Conservation (phyloP, 2,888 invertebrate genomes). For the Chouioia cunea region DNA sequence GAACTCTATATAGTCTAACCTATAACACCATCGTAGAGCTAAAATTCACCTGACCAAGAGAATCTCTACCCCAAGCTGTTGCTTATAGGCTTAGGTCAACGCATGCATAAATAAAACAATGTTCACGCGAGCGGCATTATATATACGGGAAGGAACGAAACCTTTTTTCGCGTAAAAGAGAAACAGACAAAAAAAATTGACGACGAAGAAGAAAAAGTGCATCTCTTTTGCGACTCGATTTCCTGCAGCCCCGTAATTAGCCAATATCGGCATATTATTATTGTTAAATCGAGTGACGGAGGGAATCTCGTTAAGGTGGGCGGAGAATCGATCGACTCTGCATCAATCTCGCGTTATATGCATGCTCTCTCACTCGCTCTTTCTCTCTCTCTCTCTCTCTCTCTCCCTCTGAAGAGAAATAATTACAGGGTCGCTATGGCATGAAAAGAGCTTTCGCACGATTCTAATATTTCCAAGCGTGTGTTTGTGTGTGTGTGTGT, state of each 20-base stretch:
- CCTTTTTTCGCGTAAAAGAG: slow-evolving; percentile 16
- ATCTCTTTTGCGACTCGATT: slow-evolving; percentile 36
- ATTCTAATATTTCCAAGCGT: slow-evolving; percentile 67
- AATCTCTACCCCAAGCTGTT: no score
- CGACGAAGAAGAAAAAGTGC: neutral
- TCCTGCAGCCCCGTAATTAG: slow-evolving; percentile 60
- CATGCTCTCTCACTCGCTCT: slow-evolving; percentile 34
- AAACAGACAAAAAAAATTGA: neutral
- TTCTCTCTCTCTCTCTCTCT: slow-evolving; percentile 23
- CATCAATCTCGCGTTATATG: slow-evolving; percentile 66
- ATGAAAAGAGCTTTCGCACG: slow-evolving; percentile 68
- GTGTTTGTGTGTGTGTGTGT: no score
- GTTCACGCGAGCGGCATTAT: slow-evolving; percentile 14
- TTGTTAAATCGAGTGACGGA: slow-evolving; percentile 67
- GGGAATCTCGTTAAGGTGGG: slow-evolving; percentile 67
- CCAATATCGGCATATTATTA: slow-evolving; percentile 67
- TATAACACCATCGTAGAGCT: no score
- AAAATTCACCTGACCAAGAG: no score
- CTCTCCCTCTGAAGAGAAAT: slow-evolving; percentile 60
- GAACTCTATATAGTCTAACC: no score
- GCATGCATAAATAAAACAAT: neutral
- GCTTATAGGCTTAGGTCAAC: neutral
- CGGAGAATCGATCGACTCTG: slow-evolving; percentile 63
- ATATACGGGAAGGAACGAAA: neutral
- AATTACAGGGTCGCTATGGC: slow-evolving; percentile 65